These are phyloP conservation scores for Ricordea florida DNA, from an alignment of 92 coral and sea anemone species.

Conservation along the genomic window DNA sequence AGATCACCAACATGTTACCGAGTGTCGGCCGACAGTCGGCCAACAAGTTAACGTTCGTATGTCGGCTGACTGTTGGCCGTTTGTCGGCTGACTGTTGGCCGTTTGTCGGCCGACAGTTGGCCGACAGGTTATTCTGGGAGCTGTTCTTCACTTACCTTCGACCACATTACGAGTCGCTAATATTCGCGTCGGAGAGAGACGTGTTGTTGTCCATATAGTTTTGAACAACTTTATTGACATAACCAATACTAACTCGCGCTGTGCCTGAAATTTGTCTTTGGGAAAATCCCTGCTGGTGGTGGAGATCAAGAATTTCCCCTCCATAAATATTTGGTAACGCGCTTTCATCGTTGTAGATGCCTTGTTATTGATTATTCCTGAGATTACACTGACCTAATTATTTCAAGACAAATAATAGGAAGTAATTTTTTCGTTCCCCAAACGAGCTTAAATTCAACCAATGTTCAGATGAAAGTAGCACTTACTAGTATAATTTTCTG, in stretches of 20 bases:
- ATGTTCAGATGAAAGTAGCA: constrained; percentile 16
- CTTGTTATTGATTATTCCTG: constrained; percentile 14
- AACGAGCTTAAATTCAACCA: constrained; percentile 24
- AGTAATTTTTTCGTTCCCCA: constrained; percentile 1
- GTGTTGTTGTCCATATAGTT: constrained; percentile 39
- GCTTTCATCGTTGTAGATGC: constrained; percentile 24
- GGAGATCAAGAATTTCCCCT: constrained; percentile 49
- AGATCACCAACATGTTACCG: too few species aligned
- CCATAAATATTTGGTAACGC: constrained; percentile 33
- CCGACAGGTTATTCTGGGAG: too few species aligned
- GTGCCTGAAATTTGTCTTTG: constrained; percentile 38
- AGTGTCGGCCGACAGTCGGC: too few species aligned
- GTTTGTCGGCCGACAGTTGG: too few species aligned
- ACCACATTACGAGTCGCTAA: not conserved
- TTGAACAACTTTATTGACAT: constrained; percentile 34
- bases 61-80: too few species aligned
- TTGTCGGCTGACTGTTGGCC: too few species aligned
- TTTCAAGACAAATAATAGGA: not conserved
- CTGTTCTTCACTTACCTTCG: too few species aligned
- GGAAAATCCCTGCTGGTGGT: constrained; percentile 38
- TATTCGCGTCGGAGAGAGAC: constrained; percentile 26
- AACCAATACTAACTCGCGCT: constrained; percentile 47
- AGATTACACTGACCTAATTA: constrained; percentile 29
- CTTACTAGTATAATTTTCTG: constrained; percentile 12
- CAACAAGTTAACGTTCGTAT: too few species aligned